Evolutionary conservation across 64 coral and sea anemone species (phyloP).

Genomic region (Porites lutea): DNA sequence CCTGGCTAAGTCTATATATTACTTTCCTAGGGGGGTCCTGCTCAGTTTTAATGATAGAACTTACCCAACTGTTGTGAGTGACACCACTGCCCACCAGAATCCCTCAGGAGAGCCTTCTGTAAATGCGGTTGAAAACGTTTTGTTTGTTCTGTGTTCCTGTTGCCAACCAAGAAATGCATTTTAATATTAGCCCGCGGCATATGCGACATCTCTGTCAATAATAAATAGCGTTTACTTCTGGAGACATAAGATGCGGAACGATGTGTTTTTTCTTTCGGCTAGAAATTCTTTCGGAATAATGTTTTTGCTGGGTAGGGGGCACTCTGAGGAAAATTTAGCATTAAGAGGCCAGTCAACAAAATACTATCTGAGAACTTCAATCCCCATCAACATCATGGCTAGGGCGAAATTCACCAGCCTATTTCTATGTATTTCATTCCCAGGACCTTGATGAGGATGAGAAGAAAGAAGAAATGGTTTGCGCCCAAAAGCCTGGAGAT

Average conservation of each 20-base stretch:
- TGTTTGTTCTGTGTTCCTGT: slow-evolving; percentile 12
- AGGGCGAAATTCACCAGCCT: background rate
- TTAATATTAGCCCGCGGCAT: too few relatives aligned
- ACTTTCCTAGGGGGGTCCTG: too few relatives aligned
- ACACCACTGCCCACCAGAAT: slow-evolving; percentile 48
- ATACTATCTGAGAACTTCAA: too few relatives aligned
- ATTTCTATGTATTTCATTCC: background rate
- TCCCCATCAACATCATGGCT: background rate
- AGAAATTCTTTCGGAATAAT: too few relatives aligned
- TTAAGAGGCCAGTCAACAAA: too few relatives aligned
- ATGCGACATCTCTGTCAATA: too few relatives aligned
- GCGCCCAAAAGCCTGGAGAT: background rate
- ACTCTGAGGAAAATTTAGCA: too few relatives aligned
- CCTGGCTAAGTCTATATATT: too few relatives aligned
- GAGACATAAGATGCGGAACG: too few relatives aligned
- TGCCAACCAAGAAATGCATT: background rate
- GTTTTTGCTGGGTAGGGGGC: too few relatives aligned
- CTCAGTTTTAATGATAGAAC: background rate
- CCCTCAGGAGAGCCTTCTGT: slow-evolving; percentile 21
- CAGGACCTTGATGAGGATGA: background rate
- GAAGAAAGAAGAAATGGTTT: background rate
- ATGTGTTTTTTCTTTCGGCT: too few relatives aligned
- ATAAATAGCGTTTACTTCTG: too few relatives aligned
- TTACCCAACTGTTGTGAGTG: slow-evolving; percentile 51
- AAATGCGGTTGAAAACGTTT: background rate